A percentile compares a stretch with the other conserved stretches of the same genome.
Conservation (phyloP, 2,888 invertebrate species). For the Mimas tiliae region DNA sequence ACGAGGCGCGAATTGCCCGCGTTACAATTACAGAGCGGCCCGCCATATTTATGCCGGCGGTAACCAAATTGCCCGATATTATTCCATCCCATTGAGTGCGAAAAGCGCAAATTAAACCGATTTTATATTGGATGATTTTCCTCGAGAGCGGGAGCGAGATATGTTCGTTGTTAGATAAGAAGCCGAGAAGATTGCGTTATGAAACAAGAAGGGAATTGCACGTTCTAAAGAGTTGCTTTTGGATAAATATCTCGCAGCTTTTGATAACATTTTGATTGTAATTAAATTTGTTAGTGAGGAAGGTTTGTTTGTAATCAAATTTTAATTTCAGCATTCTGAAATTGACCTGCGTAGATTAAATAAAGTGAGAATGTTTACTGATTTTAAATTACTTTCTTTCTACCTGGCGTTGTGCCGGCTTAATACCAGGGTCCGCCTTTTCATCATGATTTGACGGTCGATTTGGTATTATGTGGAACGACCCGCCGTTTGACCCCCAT, state of each 20-base stretch:
- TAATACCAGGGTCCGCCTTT: no score
- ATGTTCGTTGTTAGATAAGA: conserved; percentile 82
- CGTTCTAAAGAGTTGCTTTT: conserved; percentile 77
- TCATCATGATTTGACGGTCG: no score
- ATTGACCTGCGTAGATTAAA: not conserved
- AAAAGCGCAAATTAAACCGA: conserved; percentile 86
- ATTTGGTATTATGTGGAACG: no score
- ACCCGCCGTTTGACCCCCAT: no score
- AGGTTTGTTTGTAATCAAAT: not conserved
- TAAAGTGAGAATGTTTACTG: not conserved
- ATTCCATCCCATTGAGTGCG: conserved; percentile 85
- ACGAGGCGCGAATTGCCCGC: conserved; percentile 83
- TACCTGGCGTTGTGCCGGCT: no score
- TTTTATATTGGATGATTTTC: conserved; percentile 85
- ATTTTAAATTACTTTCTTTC: no score
- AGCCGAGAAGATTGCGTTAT: conserved; percentile 82
- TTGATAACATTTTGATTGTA: conserved; percentile 58
- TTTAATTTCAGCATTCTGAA: not conserved
- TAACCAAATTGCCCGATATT: conserved; percentile 85
- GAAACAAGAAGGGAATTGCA: conserved; percentile 83
- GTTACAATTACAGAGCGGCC: conserved; percentile 83
- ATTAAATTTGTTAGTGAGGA: conserved; percentile 49
- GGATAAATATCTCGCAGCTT: conserved; percentile 65
- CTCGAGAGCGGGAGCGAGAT: conserved; percentile 80
- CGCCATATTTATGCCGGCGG: conserved; percentile 84